Evolutionary conservation across 2,797 vertebrate genomes (phyloP).

Genomic region (Darevskia mixta): DNA sequence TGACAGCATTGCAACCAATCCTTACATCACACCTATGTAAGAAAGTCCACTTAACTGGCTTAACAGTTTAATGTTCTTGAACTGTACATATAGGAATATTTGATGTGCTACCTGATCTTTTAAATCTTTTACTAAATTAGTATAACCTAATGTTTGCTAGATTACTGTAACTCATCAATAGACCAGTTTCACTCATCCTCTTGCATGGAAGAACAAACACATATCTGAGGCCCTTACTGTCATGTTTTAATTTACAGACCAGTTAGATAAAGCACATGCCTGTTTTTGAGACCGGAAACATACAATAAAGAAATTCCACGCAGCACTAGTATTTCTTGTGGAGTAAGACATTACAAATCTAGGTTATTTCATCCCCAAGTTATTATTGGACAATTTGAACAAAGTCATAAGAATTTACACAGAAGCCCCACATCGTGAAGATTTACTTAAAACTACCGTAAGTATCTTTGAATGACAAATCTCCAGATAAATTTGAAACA

Average conservation of each 20-base stretch:
- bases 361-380: not conserved
- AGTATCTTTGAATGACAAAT: not conserved
- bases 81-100: not conserved
- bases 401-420: not conserved
- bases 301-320: not conserved
- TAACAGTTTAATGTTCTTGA: conserved; percentile 1
- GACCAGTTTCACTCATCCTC: not conserved
- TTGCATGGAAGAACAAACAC: not conserved
- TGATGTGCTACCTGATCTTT: not conserved
- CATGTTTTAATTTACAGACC: not conserved
- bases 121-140: not conserved
- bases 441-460: not conserved
- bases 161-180: not conserved
- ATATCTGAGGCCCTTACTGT: not conserved
- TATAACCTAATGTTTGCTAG: too few relatives aligned
- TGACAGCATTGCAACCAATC: conserved; percentile 44
- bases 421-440: not conserved
- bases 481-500: not conserved
- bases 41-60: conserved; percentile 15
- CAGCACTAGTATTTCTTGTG: not conserved
- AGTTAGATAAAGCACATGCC: not conserved
- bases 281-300: not conserved
- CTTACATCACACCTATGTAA: conserved; percentile 17
- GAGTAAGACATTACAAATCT: not conserved
- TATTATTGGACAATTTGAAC: not conserved